A percentile compares a stretch with the other conserved stretches of the same genome.
phyloP scores from a whole-genome alignment of 1,140 invertebrate species.

The Bombus waltoni region DNA sequence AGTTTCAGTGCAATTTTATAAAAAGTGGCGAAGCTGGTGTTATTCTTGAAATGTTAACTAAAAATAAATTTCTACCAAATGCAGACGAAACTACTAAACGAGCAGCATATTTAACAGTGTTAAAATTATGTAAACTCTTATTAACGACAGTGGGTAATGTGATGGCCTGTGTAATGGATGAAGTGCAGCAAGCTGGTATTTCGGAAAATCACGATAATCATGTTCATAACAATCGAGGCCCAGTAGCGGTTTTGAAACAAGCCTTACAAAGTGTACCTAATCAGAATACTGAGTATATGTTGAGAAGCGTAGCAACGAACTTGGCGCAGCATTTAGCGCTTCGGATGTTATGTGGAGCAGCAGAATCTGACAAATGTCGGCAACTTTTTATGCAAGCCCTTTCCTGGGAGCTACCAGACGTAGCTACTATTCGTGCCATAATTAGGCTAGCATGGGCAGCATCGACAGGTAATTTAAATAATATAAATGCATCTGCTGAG shows the following conservation, averaged over 20 bases:
- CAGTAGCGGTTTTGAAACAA: constrained; percentile 86
- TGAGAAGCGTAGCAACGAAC: constrained; percentile 89
- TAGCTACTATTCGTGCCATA: constrained; percentile 87
- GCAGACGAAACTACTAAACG: constrained; percentile 92
- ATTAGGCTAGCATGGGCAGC: constrained; percentile 91
- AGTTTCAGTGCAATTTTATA: constrained; percentile 95
- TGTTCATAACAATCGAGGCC: constrained; percentile 77
- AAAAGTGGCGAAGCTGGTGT: constrained; percentile 91
- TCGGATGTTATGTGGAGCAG: constrained; percentile 80
- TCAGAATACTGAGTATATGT: constrained; percentile 86
- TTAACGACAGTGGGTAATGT: constrained; percentile 93
- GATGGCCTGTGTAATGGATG: constrained; percentile 85
- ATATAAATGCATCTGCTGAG: constrained; percentile 86
- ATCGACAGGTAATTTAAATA: constrained; percentile 87
- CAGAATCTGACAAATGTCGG: constrained; percentile 82
- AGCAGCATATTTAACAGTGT: constrained; percentile 92
- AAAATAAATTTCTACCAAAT: constrained; percentile 93
- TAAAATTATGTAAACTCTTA: constrained; percentile 94
- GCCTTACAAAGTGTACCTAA: constrained; percentile 88
- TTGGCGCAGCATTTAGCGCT: constrained; percentile 89
- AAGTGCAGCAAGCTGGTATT: constrained; percentile 76
- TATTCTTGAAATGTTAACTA: constrained; percentile 92
- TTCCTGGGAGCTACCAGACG: constrained; percentile 86
- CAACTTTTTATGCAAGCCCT: constrained; percentile 84
- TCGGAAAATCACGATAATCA: constrained; percentile 78